Conservation (phyloP, 2,888 invertebrate species). For the Tubulanus polymorphus region DNA sequence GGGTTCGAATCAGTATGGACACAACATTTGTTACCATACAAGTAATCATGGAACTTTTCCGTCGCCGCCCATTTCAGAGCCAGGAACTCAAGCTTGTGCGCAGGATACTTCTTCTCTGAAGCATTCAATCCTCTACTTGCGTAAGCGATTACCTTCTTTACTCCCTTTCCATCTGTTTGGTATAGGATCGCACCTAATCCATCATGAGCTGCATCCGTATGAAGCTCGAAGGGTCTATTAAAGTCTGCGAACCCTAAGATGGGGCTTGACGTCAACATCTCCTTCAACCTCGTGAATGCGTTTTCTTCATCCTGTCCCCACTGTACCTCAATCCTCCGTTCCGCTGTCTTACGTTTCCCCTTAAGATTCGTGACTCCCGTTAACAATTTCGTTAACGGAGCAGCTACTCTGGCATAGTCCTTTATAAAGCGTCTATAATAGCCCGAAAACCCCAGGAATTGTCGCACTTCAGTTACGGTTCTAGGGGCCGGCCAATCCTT, state of each 20-base stretch:
- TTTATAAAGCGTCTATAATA: constrained; percentile 19
- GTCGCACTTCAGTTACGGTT: constrained; percentile 16
- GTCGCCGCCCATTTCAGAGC: constrained; percentile 19
- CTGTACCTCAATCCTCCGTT: no score
- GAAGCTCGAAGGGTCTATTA: constrained; percentile 5
- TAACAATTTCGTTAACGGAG: constrained; percentile 18
- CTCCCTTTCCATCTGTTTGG: no score
- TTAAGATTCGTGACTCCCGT: constrained; percentile 9
- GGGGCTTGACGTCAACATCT: constrained; percentile 12
- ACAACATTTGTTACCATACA: constrained; percentile 10
- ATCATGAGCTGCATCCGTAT: constrained; percentile 13
- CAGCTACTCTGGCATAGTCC: constrained; percentile 9
- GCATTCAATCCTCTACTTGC: constrained; percentile 14
- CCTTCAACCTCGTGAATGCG: constrained; percentile 11
- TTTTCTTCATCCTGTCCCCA: constrained; percentile 12
- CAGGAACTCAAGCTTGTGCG: constrained; percentile 19
- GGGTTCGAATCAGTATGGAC: constrained; percentile 17
- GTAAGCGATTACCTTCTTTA: constrained; percentile 14
- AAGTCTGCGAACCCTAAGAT: background rate
- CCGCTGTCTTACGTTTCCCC: background rate
- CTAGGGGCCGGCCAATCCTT: constrained; percentile 15
- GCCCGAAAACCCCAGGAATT: constrained; percentile 21
- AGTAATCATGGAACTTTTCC: constrained; percentile 18
- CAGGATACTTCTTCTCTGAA: constrained; percentile 17
- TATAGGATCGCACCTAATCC: constrained; percentile 10